A percentile compares a stretch with the other conserved stretches of the same genome.
phyloP scores from a whole-genome alignment of 2,888 invertebrate genomes.

The Aphidoletes aphidimyza region DNA sequence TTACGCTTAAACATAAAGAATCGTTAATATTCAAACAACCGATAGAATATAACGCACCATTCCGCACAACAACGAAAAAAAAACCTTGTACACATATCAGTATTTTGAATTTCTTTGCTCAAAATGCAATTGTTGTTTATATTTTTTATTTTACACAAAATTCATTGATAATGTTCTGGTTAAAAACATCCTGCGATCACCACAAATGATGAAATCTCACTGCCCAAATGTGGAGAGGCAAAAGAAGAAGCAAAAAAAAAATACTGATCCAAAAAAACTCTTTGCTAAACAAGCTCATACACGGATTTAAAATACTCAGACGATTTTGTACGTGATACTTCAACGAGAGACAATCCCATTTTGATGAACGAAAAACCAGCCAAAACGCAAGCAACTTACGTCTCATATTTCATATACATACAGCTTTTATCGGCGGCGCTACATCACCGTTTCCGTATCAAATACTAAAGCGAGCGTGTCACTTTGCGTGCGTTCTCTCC shows the following conservation, averaged over 20 bases:
- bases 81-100: too few species aligned
- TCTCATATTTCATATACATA: slow-evolving; percentile 40
- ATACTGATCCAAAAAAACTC: not conserved
- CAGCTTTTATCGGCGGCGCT: slow-evolving; percentile 50
- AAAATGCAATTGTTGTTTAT: too few species aligned
- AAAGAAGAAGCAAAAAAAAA: not conserved
- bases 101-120: too few species aligned
- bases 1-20: slow-evolving; percentile 16
- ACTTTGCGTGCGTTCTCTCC: slow-evolving; percentile 41
- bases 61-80: not conserved
- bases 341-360: slow-evolving; percentile 55
- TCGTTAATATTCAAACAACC: slow-evolving; percentile 43
- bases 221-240: too few species aligned
- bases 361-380: slow-evolving; percentile 54
- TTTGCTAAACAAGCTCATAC: slow-evolving; percentile 28
- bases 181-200: too few species aligned
- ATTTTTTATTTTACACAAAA: too few species aligned
- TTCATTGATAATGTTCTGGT: too few species aligned
- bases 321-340: slow-evolving; percentile 54
- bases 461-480: slow-evolving; percentile 19
- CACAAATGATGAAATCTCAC: too few species aligned
- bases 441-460: slow-evolving; percentile 43
- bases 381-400: slow-evolving; percentile 52
- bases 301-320: slow-evolving; percentile 53
- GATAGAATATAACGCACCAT: slow-evolving; percentile 2